Conservation (phyloP, 2,888 invertebrate genomes). For the Parnassius apollo region DNA sequence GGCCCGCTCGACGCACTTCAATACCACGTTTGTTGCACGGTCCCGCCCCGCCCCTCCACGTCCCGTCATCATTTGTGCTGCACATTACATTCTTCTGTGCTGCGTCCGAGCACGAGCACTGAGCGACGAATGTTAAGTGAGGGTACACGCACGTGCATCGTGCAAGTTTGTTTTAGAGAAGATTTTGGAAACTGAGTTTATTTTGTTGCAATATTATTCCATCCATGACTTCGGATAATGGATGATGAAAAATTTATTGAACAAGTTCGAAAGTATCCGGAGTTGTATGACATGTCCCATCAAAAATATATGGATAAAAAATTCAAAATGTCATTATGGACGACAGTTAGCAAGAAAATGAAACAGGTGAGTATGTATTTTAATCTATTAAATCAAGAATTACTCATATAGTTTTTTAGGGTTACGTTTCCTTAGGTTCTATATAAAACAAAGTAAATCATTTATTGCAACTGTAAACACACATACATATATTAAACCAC, state of each 20-base stretch:
- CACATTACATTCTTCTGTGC: not conserved
- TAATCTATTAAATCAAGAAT: not conserved
- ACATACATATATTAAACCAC: too few relatives aligned
- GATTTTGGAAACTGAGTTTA: not conserved
- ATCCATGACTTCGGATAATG: constrained; percentile 2
- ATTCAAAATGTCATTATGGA: constrained; percentile 1
- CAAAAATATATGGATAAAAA: not conserved
- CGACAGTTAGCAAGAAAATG: not conserved
- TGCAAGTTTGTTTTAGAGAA: not conserved
- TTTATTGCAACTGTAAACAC: too few relatives aligned
- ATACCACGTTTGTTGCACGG: not conserved
- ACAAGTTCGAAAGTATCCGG: too few relatives aligned
- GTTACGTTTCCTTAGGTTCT: not conserved
- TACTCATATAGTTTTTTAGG: constrained; percentile 1
- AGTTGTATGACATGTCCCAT: not conserved
- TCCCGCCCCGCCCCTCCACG: not conserved
- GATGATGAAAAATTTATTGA: not conserved
- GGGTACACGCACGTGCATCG: not conserved
- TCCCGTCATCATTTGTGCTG: not conserved
- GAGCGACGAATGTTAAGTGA: not conserved
- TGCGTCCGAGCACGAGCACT: not conserved
- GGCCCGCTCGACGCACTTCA: not conserved
- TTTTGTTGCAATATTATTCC: not conserved
- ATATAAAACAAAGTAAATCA: not conserved
- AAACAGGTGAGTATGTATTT: not conserved